phyloP scores from a whole-genome alignment of 2,888 invertebrate genomes.

The Rutpela maculata region DNA sequence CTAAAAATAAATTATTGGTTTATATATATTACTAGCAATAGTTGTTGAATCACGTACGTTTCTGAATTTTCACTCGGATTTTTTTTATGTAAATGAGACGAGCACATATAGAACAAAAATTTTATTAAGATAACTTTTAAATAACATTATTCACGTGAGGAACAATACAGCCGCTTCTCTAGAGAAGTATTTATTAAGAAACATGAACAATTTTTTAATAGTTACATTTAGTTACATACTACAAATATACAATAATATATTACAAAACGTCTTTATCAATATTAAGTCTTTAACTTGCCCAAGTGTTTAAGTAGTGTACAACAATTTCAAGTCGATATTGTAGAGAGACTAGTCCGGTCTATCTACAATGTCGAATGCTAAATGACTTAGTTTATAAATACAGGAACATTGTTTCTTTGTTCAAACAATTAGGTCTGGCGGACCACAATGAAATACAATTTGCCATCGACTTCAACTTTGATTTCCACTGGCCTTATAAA shows the following conservation, averaged over 20 bases:
- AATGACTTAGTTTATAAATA: constrained; percentile 73
- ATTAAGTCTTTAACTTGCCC: constrained; percentile 72
- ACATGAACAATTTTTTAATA: constrained; percentile 72
- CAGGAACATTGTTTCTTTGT: constrained; percentile 74
- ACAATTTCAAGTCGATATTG: constrained; percentile 63
- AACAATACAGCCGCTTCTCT: constrained; percentile 73
- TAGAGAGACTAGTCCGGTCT: constrained; percentile 55
- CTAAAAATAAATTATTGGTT: constrained; percentile 9
- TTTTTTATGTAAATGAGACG: constrained; percentile 43
- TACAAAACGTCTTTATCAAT: constrained; percentile 73
- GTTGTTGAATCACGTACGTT: not conserved
- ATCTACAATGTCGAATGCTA: constrained; percentile 61
- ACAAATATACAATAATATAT: constrained; percentile 73
- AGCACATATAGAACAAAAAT: constrained; percentile 70
- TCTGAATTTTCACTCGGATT: constrained; percentile 6
- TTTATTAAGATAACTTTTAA: constrained; percentile 72
- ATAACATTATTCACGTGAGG: constrained; percentile 73
- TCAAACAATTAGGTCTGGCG: constrained; percentile 65
- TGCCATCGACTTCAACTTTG: constrained; percentile 52
- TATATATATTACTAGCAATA: not conserved
- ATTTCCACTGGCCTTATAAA: constrained; percentile 47
- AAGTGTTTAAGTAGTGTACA: constrained; percentile 70
- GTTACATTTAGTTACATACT: constrained; percentile 72
- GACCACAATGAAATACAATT: constrained; percentile 44
- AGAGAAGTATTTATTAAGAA: constrained; percentile 71